Evolutionary conservation across 2,113 vertebrate species (phyloP), one percentile per base, ranked within the genome.

Genomic region (Anseranas semipalmata): DNA sequence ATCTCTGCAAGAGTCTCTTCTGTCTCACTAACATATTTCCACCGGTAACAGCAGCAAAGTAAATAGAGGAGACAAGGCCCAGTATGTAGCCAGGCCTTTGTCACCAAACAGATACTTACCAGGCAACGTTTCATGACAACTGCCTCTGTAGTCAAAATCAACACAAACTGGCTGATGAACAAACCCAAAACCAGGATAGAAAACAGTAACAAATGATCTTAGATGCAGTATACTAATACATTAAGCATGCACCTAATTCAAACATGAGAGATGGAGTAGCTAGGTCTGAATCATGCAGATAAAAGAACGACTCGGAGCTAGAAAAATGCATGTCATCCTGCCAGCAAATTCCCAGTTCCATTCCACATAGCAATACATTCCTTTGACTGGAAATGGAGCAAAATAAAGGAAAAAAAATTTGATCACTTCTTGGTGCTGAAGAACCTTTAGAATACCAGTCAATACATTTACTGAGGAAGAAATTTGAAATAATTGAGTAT

Each of bases 121-220:
- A 48, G 39, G 43, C 78, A 18, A 46, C 63, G 60, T 37, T 43
- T 89, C 58, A 15, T 39, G 74, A 55, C 43, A 93, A 56, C 89
- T 53, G 94, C 84, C 94, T 58, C 96, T 93, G 91, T 12, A 84
- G 82, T 78, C 80, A 96, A 82, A 90, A 88, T 35, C 94, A 87
- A 52, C 77, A 70, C 66, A 76, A 86, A 85, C 12, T 76, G 72
- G 93, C 87, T 91, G 93, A 89, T 45, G 92, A 96, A 91, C 71
- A 95, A 96, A 95, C 89, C 86, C 56, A 87, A 80, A 96, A 94
- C 1, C 4, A 15, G 48, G 41, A 92, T 15, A 78, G 94, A 85
- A 96, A 97, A 85, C 45, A 65, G 33, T 14, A 85, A 85, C 46
- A 82, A 76, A 67, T 39, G 21, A 78, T 41, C 84, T 73, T 4